Base-by-base conservation (phyloP, 2,888 invertebrate species). In the Lasioglossum marginatum region DNA sequence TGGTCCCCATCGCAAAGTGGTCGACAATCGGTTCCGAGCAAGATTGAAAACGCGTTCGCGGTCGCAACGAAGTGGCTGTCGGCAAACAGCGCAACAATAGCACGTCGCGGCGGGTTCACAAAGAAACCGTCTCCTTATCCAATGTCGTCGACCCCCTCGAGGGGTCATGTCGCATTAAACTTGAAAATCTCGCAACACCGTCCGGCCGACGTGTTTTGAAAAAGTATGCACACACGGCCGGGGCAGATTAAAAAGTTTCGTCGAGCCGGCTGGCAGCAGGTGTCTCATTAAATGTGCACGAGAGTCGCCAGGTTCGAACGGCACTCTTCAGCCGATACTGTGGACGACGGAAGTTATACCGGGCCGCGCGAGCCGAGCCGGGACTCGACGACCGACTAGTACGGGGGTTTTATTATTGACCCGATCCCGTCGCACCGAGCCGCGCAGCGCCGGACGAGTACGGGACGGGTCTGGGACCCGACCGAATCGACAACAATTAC, bases 261-360 rank as follows among this genome's bases (percentile, higher is more conserved):
- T 72, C 34, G 73, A 37, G 14, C 37, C 19, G 70, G 27, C 57
- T 37, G 81, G 45, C 48, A 37, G 80, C 81, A 85, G 78, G 71
- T 79, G 85, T 79, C 75, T 81, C 86, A 57, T 86, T 85, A 86
- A 85, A 81, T 63, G 48, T 79, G 81, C 73, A 79, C 57, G 77
- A 73, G 34, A 57, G 8, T 57, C 10, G 57, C 19, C 83, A 19
- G 23, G 63, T 63, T 34, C 48, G 27, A 45, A 57, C 71, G 45
- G 45, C n/a, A n/a, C 57, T 34, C 34, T 43, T 27, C 52, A 16
- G 40, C 43, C 66, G 48, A 14, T 31, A 63, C 43, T 34, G 79
- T 81, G 74, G 34, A 63, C 78, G 76, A 14, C 3, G 23, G 40
- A 73, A 70, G 31, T 40, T 37, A 16, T 19, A 27, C 40, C 34